These are phyloP conservation scores for Phymorhynchus buccinoides DNA, from an alignment of 1,140 invertebrate genomes.

Conservation along the genomic window DNA sequence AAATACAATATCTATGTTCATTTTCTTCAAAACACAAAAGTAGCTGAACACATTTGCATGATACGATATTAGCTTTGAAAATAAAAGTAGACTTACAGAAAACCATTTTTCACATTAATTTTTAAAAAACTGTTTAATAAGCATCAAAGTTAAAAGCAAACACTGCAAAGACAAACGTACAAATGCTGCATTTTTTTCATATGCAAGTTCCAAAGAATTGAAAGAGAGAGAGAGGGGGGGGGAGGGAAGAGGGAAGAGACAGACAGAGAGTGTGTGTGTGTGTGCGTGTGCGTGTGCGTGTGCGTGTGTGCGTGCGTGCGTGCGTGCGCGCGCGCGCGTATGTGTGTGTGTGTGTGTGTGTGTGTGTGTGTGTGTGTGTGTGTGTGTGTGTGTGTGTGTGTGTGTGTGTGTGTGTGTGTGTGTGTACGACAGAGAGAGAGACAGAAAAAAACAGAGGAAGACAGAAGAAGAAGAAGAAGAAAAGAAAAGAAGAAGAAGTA, in stretches of 20 bases:
- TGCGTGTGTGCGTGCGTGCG: slow-evolving; percentile 20
- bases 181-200: no score
- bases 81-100: no score
- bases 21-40: no score
- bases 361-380: slow-evolving; percentile 17
- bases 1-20: no score
- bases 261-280: slow-evolving; percentile 7
- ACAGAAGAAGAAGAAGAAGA: background rate
- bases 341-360: slow-evolving; percentile 21
- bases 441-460: slow-evolving; percentile 25
- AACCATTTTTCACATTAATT: no score
- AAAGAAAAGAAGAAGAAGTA: background rate
- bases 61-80: no score
- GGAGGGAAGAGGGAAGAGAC: background rate
- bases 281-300: slow-evolving; percentile 11
- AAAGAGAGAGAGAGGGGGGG: background rate
- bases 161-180: no score
- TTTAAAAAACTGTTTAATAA: no score
- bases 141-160: no score
- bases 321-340: slow-evolving; percentile 16
- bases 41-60: no score
- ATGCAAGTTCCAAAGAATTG: no score
- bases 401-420: slow-evolving; percentile 24
- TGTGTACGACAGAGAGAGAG: background rate
- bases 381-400: background rate